Evolutionary conservation across 2,797 vertebrate species (phyloP), one percentile per base, ranked within the genome.

Genomic region (Betta splendens): DNA sequence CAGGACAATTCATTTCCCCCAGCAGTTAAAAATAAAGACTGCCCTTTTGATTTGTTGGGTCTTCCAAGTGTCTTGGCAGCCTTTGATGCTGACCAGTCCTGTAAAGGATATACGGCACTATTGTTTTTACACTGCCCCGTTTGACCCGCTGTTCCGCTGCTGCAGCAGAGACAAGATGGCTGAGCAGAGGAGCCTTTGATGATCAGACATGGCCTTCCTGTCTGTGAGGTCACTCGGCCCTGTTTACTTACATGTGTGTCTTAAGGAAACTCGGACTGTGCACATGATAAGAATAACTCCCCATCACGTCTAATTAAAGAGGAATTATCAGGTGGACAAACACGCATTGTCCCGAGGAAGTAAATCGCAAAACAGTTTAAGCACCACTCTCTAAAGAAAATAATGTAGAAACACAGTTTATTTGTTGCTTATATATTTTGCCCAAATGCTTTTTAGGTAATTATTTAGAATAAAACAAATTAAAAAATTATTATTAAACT

Each of bases 131-230:
- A 54, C 69, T 89, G 88, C 83, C 89, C 89, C 75, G 79, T 74
- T 69, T 88, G 88, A 89, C 86, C 81, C 1, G 63, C 48, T 51
- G 50, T 77, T 84, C 87, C 83, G 78, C 80, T 80, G 79, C 77
- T 76, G 77, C 84, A 61, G 75, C 72, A 81, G 75, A 85, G 77
- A 77, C 72, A 75, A 56, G 74, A 72, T 84, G 80, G 76, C 88
- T 79, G 76, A 83, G 79, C 80, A 85, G 71, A 77, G 69, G 67
- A 74, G 77, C 53, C 85, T 90, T 91, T 91, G 87, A 91, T 91
- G 85, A 86, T 87, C 87, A 85, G 81, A 87, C 85, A 72, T 89
- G 83, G 81, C 85, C 88, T 90, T 91, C 89, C 90, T 91, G 85
- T 55, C 79, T 75, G 74, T 77, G 78, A 77, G 87, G 82, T 85